Conservation (phyloP, 2,113 vertebrate species). For the Bombycilla garrulus region DNA sequence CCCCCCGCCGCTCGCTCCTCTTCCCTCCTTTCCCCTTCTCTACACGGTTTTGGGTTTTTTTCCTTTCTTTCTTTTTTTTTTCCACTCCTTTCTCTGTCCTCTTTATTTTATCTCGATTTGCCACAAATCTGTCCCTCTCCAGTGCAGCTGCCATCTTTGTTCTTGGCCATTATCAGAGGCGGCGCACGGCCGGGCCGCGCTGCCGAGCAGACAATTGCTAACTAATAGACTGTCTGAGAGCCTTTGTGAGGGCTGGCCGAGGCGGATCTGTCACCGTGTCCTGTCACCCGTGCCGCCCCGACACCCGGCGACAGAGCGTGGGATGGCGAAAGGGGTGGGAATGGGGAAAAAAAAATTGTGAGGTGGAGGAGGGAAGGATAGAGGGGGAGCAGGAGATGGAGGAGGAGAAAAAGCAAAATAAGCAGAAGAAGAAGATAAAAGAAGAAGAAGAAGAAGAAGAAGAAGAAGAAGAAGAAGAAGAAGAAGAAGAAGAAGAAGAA, state of each 20-base stretch:
- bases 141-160: conserved; percentile 82
- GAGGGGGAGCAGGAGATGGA: too few relatives aligned
- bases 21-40: background rate
- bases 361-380: too few relatives aligned
- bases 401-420: too few relatives aligned
- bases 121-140: conserved; percentile 73
- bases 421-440: too few relatives aligned
- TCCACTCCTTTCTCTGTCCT: conserved; percentile 62
- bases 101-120: conserved; percentile 77
- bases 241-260: conserved; percentile 66
- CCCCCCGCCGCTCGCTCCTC: background rate
- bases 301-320: background rate
- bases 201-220: conserved; percentile 72
- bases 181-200: conserved; percentile 53
- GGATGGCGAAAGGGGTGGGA: background rate
- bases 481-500: fast-evolving
- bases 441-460: background rate
- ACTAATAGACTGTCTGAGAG: conserved; percentile 71
- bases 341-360: fast-evolving
- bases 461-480: too few relatives aligned
- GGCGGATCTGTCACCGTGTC: conserved; percentile 66
- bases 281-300: conserved; percentile 44
- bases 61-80: background rate
- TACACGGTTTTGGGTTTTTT: background rate
- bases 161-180: conserved; percentile 74